phyloP scores from a whole-genome alignment of 2,888 invertebrate genomes.

The Agrochola lota region DNA sequence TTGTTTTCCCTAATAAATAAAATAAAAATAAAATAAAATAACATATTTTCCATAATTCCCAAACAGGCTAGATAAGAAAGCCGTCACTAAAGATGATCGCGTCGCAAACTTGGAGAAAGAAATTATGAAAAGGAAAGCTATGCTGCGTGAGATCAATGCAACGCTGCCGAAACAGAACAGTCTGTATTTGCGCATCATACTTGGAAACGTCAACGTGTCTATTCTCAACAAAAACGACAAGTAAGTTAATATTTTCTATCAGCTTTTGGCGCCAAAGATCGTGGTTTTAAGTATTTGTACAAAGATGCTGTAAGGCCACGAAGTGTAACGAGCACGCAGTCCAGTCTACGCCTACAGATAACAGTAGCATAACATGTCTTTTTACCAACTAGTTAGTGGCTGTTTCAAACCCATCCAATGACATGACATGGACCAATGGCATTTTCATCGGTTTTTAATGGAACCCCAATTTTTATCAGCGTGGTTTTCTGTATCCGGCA shows the following conservation, averaged over 20 bases:
- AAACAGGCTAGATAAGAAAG: slow-evolving; percentile 84
- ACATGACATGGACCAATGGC: not conserved
- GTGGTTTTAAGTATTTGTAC: not conserved
- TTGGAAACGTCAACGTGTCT: slow-evolving; percentile 99
- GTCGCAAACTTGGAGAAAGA: slow-evolving; percentile 93
- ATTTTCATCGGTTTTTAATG: not conserved
- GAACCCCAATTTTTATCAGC: not conserved
- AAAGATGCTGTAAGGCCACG: too few species aligned
- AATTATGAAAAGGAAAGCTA: slow-evolving; percentile 95
- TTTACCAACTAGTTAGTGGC: not conserved
- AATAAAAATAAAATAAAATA: too few species aligned
- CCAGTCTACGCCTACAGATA: not conserved
- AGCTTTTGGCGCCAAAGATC: not conserved
- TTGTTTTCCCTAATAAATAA: too few species aligned
- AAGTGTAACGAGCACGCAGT: not conserved
- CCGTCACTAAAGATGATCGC: slow-evolving; percentile 89
- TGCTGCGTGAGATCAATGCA: slow-evolving; percentile 97
- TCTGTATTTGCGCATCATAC: slow-evolving; percentile 96
- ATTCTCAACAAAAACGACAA: slow-evolving; percentile 99
- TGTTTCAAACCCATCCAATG: not conserved
- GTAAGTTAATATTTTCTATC: slow-evolving; percentile 89
- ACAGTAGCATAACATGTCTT: not conserved
- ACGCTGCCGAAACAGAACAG: slow-evolving; percentile 98
- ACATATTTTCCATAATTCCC: not conserved
- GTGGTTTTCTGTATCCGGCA: not conserved